These are phyloP conservation scores for Ptycholaimellus sp. DNA, from an alignment of 2,888 invertebrate species.

Conservation along the genomic window DNA sequence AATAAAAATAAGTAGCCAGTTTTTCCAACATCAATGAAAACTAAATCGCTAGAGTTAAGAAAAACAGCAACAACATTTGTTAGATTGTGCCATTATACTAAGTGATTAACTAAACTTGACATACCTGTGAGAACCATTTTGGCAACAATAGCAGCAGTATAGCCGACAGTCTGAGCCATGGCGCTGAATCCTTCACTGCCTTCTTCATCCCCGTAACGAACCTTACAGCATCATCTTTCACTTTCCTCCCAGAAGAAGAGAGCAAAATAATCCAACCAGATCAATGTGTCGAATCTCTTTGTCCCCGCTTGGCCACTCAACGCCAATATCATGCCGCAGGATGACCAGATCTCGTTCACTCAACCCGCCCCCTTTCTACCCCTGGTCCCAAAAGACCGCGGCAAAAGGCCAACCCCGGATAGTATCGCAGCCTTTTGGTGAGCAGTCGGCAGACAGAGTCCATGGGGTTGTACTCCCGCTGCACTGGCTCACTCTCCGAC, in stretches of 20 bases:
- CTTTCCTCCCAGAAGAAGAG: too few relatives aligned
- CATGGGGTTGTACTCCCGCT: constrained; percentile 49
- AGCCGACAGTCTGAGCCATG: constrained; percentile 79
- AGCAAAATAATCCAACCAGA: neutral
- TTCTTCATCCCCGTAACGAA: constrained; percentile 15
- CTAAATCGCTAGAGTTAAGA: neutral
- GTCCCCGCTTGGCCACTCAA: constrained; percentile 55
- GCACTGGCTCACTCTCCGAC: constrained; percentile 51
- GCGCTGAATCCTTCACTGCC: constrained; percentile 52
- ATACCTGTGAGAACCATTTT: constrained; percentile 87
- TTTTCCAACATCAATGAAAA: too few relatives aligned
- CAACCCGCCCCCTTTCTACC: too few relatives aligned
- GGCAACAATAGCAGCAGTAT: constrained; percentile 75
- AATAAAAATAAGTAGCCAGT: too few relatives aligned
- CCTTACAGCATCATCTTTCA: too few relatives aligned
- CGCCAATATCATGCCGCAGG: constrained; percentile 69
- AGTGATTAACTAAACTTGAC: constrained; percentile 1
- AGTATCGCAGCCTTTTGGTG: too few relatives aligned
- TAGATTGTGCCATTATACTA: neutral
- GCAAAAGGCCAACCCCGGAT: too few relatives aligned
- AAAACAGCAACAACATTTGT: too few relatives aligned
- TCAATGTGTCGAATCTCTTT: too few relatives aligned
- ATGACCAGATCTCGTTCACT: constrained; percentile 78
- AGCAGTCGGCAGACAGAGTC: constrained; percentile 65
- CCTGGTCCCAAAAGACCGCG: too few relatives aligned